These are phyloP conservation scores for Parascotia fuliginaria DNA, from an alignment of 2,888 invertebrate species.

Conservation along the genomic window DNA sequence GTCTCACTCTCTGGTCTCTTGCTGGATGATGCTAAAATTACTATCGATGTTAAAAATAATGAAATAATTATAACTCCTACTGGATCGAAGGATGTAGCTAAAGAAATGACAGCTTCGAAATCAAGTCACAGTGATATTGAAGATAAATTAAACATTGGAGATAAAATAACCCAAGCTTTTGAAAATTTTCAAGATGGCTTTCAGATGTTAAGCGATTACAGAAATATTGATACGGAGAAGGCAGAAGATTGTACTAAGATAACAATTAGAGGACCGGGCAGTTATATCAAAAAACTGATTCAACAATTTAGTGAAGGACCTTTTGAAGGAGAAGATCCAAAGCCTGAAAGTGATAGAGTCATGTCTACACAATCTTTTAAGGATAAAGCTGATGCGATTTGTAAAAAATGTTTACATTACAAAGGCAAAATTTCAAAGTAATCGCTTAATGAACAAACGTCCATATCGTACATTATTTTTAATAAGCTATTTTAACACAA, in stretches of 20 bases:
- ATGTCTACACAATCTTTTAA: constrained; percentile 69
- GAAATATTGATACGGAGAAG: constrained; percentile 52
- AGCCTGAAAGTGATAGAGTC: constrained; percentile 70
- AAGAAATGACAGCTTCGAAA: constrained; percentile 44
- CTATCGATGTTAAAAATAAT: constrained; percentile 72
- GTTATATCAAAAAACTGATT: constrained; percentile 79
- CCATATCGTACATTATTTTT: no score
- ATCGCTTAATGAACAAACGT: constrained; percentile 11
- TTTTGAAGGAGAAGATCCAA: constrained; percentile 70
- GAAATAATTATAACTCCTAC: constrained; percentile 79
- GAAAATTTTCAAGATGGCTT: constrained; percentile 74
- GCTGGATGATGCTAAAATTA: constrained; percentile 74
- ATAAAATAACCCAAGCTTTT: constrained; percentile 67
- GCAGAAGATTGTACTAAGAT: constrained; percentile 62
- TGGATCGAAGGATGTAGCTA: constrained; percentile 58
- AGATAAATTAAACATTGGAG: constrained; percentile 71
- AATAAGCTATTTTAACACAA: no score
- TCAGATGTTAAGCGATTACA: constrained; percentile 65
- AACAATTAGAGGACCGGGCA: constrained; percentile 77
- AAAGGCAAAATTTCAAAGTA: constrained; percentile 76
- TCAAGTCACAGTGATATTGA: constrained; percentile 62
- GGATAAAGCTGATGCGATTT: constrained; percentile 79
- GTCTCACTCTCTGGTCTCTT: constrained; percentile 71
- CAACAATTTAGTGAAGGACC: constrained; percentile 82
- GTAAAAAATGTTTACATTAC: constrained; percentile 82